Evolutionary conservation across 2,113 vertebrate genomes (phyloP), one percentile per base, ranked within the genome.

Genomic region (Vidua chalybeata): DNA sequence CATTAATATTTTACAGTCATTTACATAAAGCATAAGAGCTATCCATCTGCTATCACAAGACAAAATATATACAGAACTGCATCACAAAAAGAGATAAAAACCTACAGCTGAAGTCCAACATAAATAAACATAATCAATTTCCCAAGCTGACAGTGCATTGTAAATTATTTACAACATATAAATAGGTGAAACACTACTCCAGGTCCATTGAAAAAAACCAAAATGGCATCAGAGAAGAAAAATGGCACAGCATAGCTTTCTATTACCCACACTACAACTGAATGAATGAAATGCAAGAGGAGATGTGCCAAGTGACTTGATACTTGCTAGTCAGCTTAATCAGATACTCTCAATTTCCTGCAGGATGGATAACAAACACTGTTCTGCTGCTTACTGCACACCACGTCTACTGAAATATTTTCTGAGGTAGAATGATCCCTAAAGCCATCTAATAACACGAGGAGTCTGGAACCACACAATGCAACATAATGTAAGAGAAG

Each of bases 301-400:
- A 98, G 81, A 96, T n/a, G 76, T 91, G 96, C 96, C 94, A 97
- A 97, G 96, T 88, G 89, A 97, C 96, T 97, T 94, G 98, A 97
- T 96, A 98, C 98, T 98, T 96, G 97, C 98, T 98, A 94, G 98
- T 99, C 94, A 98, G 97, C 98, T 99, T 99, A 97, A 97, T 97
- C 95, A 98, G 97, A 98, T 97, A 97, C 97, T 95, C 92, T 91
- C 87, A 89, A 97, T 98, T 98, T 98, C 98, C 97, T 98, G 97
- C 89, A 94, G 92, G 94, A 89, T 72, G 89, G 90, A 84, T 93
- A 97, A 92, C 83, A 76, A 97, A 96, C 79, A 39, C 84, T 90
- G 88, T 77, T 96, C 94, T 97, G 92, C 94, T 89, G 59, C 64
- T 82, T 43, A 92, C 85, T 92, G 97, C 89, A 94, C 83, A 41